A percentile compares a stretch with the other conserved stretches of the same genome.
These are phyloP conservation scores for Campopleginae sp. DNA, from an alignment of 2,888 invertebrate genomes.

Conservation along the genomic window DNA sequence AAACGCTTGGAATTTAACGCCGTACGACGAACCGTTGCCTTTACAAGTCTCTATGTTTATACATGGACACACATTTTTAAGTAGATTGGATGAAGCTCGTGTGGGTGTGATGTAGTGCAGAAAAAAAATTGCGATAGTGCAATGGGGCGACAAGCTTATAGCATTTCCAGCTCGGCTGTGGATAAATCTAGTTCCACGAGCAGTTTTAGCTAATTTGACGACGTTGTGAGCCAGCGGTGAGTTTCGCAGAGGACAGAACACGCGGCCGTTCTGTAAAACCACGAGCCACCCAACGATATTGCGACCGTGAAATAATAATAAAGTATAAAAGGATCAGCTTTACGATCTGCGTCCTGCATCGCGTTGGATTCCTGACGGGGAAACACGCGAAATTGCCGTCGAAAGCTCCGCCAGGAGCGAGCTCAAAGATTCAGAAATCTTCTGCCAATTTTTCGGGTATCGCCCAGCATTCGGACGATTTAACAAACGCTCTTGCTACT, in stretches of 20 bases:
- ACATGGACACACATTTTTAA: conserved; percentile 36
- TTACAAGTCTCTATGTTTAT: conserved; percentile 6
- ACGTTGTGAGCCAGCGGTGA: conserved; percentile 67
- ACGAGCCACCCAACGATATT: conserved; percentile 79
- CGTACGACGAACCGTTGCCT: neutral
- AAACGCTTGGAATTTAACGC: conserved; percentile 27
- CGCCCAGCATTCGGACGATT: neutral
- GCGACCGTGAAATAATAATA: conserved; percentile 83
- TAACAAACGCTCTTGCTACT: neutral
- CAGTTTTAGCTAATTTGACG: conserved; percentile 83
- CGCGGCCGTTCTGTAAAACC: conserved; percentile 59
- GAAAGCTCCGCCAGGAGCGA: conserved; percentile 22
- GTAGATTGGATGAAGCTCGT: conserved; percentile 50
- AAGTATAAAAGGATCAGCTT: conserved; percentile 84
- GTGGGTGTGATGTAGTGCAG: neutral
- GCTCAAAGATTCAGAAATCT: conserved; percentile 6
- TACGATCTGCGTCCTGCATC: conserved; percentile 74
- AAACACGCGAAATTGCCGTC: conserved; percentile 61
- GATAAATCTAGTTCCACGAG: conserved; percentile 79
- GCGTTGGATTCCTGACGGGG: conserved; percentile 56
- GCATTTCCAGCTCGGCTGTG: conserved; percentile 40
- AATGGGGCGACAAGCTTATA: conserved; percentile 40
- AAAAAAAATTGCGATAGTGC: neutral
- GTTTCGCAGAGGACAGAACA: conserved; percentile 45
- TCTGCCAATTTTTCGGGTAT: neutral